phyloP scores from a whole-genome alignment of 2,888 invertebrate species.

The Clitarchus hookeri region DNA sequence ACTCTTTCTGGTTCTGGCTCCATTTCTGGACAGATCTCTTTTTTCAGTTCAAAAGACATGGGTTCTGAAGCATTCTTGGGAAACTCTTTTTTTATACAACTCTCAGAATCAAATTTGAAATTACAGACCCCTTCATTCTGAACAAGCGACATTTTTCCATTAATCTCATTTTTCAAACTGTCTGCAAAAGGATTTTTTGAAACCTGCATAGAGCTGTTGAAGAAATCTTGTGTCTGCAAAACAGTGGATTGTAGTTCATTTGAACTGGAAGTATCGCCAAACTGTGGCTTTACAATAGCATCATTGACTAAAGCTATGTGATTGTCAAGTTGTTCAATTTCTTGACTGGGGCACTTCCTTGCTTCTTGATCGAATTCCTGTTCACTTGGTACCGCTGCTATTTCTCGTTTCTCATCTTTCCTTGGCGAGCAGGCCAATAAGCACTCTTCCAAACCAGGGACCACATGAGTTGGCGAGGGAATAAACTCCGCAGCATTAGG shows the following conservation, averaged over 20 bases:
- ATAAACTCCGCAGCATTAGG: slow-evolving; percentile 87
- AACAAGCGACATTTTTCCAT: neutral
- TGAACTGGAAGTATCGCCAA: slow-evolving; percentile 55
- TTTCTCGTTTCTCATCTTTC: slow-evolving; percentile 60
- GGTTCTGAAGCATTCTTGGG: slow-evolving; percentile 25
- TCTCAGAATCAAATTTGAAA: neutral
- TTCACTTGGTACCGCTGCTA: slow-evolving; percentile 61
- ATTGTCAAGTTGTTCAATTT: slow-evolving; percentile 7
- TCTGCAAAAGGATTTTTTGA: neutral
- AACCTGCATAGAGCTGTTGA: neutral
- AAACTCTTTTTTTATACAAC: slow-evolving; percentile 20
- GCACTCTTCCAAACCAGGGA: slow-evolving; percentile 36
- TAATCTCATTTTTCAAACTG: neutral
- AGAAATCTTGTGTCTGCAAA: neutral
- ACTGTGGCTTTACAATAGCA: slow-evolving; percentile 59
- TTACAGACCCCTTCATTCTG: neutral
- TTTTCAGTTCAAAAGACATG: slow-evolving; percentile 36
- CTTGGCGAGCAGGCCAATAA: slow-evolving; percentile 33
- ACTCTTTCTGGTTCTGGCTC: slow-evolving; percentile 33
- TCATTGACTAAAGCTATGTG: slow-evolving; percentile 55
- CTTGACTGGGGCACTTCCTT: slow-evolving; percentile 59
- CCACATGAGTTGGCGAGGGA: slow-evolving; percentile 65
- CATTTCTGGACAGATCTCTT: slow-evolving; percentile 35
- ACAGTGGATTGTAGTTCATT: neutral
- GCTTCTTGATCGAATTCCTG: slow-evolving; percentile 69